phyloP scores from a whole-genome alignment of 2,888 invertebrate species.

The Copidosoma aretas region DNA sequence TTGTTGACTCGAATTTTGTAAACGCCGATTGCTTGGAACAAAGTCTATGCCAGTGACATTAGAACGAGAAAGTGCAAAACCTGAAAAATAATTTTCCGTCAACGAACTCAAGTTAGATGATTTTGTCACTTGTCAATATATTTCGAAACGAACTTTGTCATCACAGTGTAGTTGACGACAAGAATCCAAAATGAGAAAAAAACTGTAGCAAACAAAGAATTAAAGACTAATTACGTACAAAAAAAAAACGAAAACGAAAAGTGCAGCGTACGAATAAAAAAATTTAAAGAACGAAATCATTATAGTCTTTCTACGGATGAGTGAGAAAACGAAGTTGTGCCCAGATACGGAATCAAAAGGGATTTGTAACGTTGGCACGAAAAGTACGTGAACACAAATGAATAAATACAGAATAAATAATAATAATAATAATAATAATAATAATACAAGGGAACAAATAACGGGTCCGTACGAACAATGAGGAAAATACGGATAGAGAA shows the following conservation, averaged over 20 bases:
- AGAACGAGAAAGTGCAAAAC: background rate
- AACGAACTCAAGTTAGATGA: background rate
- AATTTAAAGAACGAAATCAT: slow-evolving; percentile 9
- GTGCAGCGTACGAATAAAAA: background rate
- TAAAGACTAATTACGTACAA: slow-evolving; percentile 30
- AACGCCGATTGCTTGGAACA: background rate
- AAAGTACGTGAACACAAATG: background rate
- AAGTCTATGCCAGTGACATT: background rate
- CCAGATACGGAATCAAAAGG: background rate
- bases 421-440: slow-evolving; percentile 28
- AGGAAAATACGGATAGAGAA: background rate
- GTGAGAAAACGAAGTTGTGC: slow-evolving; percentile 16
- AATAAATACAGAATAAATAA: slow-evolving; percentile 1
- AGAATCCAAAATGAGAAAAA: background rate
- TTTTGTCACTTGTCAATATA: slow-evolving; percentile 9
- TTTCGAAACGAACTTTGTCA: too few relatives aligned
- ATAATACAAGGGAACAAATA: slow-evolving; percentile 31
- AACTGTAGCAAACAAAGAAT: slow-evolving; percentile 6
- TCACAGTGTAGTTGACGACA: slow-evolving; percentile 1
- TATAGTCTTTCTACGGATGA: slow-evolving; percentile 23
- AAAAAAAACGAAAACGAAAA: slow-evolving; percentile 30
- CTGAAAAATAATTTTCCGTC: background rate
- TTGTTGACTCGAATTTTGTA: too few relatives aligned
- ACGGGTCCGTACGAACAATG: slow-evolving; percentile 9
- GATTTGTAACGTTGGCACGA: background rate